A percentile compares a stretch with the other conserved stretches of the same genome.
Conservation (phyloP, 2,113 vertebrate species). For the Podocnemis expansa region DNA sequence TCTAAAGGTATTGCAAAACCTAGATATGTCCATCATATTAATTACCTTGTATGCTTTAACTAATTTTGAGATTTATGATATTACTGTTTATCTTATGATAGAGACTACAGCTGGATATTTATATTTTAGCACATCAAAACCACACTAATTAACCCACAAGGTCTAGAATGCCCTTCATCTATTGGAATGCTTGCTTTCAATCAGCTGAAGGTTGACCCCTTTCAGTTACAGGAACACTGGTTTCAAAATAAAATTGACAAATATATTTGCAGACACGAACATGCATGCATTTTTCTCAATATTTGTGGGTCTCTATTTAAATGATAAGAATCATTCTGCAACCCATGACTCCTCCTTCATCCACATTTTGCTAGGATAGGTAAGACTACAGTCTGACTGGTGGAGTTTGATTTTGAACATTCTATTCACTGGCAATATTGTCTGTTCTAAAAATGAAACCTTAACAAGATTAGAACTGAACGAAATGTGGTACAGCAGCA, state of each 20-base stretch:
- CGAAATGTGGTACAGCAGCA: not conserved
- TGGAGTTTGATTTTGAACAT: not conserved
- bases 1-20: not conserved
- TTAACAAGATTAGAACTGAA: not conserved
- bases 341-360: not conserved
- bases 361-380: not conserved
- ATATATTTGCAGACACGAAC: not conserved
- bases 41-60: not conserved
- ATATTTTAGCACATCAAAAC: not conserved
- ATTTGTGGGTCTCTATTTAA: not conserved
- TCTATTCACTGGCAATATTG: not conserved
- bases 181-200: not conserved
- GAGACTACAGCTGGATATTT: not conserved
- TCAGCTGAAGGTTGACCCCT: not conserved
- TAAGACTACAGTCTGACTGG: not conserved
- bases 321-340: not conserved
- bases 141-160: not conserved
- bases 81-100: not conserved
- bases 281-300: not conserved
- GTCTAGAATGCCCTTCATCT: not conserved
- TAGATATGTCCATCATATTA: not conserved
- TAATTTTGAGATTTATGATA: not conserved
- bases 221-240: not conserved
- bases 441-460: not conserved
- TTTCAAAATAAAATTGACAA: conserved; percentile 9